A percentile compares a stretch with the other conserved stretches of the same genome.
phyloP scores from a whole-genome alignment of 2,113 vertebrate genomes.

The Accipiter virgatus region DNA sequence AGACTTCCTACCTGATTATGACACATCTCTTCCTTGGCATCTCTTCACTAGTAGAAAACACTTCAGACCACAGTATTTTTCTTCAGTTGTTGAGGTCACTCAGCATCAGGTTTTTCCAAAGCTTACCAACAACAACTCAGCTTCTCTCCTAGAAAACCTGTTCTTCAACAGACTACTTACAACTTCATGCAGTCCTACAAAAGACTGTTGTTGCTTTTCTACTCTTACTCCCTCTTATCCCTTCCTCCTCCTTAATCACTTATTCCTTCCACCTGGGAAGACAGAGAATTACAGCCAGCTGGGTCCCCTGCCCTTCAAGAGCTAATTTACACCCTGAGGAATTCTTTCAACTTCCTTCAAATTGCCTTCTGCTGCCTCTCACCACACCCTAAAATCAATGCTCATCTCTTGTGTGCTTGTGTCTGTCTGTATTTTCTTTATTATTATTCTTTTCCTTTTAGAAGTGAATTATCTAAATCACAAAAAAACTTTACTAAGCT shows the following conservation, averaged over 20 bases:
- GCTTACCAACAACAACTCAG: background rate
- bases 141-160: background rate
- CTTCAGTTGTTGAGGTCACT: background rate
- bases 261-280: background rate
- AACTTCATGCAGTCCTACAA: background rate
- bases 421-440: background rate
- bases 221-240: background rate
- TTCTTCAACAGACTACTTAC: fast-evolving
- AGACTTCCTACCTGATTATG: background rate
- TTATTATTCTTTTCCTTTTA: background rate
- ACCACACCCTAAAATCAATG: background rate
- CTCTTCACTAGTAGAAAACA: background rate
- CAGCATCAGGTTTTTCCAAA: background rate
- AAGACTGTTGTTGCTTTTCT: fast-evolving
- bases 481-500: background rate
- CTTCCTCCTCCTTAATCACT: background rate
- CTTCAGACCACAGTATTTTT: background rate
- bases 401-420: background rate
- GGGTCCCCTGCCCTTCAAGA: background rate
- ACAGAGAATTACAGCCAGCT: background rate
- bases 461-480: background rate
- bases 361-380: background rate
- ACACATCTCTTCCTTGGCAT: background rate
- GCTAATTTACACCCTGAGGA: background rate
- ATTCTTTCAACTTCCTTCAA: background rate